Evolutionary conservation across 2,888 invertebrate species (phyloP).

Genomic region (Rhagium mordax): DNA sequence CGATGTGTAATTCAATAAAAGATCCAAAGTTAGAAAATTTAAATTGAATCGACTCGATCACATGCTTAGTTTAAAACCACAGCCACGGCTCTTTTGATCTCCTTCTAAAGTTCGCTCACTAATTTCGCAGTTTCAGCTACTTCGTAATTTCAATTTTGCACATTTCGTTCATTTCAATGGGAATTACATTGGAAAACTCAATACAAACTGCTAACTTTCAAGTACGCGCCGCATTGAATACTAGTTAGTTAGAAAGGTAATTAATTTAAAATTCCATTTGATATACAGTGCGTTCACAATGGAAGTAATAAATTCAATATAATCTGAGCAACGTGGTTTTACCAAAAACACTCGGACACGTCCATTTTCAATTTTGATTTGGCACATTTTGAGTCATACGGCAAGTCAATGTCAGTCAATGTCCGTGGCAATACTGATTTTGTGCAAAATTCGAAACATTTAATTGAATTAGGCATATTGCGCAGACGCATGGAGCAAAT

Average conservation of each 20-base stretch:
- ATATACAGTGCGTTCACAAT: too few relatives aligned
- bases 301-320: too few relatives aligned
- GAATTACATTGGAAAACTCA: background rate
- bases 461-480: too few relatives aligned
- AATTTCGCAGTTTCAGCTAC: slow-evolving; percentile 51
- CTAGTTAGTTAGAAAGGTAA: background rate
- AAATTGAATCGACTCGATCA: slow-evolving; percentile 58
- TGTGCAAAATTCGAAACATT: too few relatives aligned
- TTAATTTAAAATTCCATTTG: background rate
- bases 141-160: slow-evolving; percentile 39
- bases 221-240: background rate
- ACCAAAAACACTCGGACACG: too few relatives aligned
- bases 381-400: too few relatives aligned
- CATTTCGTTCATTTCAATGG: slow-evolving; percentile 26
- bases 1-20: slow-evolving; percentile 60
- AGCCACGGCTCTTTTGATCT: slow-evolving; percentile 58
- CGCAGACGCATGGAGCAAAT: too few relatives aligned
- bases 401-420: too few relatives aligned
- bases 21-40: slow-evolving; percentile 55
- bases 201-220: background rate
- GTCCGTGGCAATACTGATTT: too few relatives aligned
- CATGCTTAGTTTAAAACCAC: slow-evolving; percentile 62
- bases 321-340: too few relatives aligned
- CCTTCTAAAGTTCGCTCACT: slow-evolving; percentile 44
- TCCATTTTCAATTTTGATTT: too few relatives aligned